A percentile compares a stretch with the other conserved stretches of the same genome.
Conservation (phyloP, 2,888 invertebrate genomes). For the Ptychoptera albimana region DNA sequence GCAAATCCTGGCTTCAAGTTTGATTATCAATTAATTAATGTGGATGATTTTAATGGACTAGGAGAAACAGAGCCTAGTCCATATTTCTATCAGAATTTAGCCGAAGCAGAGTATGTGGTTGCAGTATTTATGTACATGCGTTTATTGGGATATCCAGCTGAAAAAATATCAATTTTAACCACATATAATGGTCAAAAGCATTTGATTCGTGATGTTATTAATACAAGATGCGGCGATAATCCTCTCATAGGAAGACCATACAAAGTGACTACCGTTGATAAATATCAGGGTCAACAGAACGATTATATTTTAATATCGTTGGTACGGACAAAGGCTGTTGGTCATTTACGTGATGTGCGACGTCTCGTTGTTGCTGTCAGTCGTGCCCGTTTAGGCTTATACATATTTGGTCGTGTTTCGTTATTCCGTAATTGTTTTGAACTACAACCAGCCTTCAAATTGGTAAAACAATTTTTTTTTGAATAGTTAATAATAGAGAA, state of each 20-base stretch:
- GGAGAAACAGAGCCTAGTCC: conserved; percentile 98
- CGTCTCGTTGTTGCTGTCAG: conserved; percentile 97
- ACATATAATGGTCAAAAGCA: conserved; percentile 99
- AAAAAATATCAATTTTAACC: conserved; percentile 92
- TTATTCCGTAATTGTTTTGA: conserved; percentile 96
- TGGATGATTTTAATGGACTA: conserved; percentile 88
- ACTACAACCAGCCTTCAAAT: conserved; percentile 85
- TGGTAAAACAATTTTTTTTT: conserved; percentile 34
- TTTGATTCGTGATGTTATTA: conserved; percentile 88
- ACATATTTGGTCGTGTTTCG: conserved; percentile 83
- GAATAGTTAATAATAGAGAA: neutral
- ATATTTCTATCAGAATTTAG: conserved; percentile 86
- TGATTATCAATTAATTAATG: conserved; percentile 93
- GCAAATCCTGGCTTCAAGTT: conserved; percentile 86
- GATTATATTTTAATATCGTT: conserved; percentile 93
- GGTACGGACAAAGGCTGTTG: conserved; percentile 92
- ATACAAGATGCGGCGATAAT: conserved; percentile 84
- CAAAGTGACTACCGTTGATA: conserved; percentile 93
- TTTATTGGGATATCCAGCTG: conserved; percentile 88
- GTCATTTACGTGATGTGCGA: conserved; percentile 90
- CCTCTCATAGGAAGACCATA: conserved; percentile 86
- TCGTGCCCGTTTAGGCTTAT: conserved; percentile 88
- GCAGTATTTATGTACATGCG: conserved; percentile 98
- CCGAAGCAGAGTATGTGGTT: conserved; percentile 88
- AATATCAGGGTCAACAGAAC: conserved; percentile 99